Conservation (phyloP, 2,888 invertebrate species). For the Oscheius myriophilus region DNA sequence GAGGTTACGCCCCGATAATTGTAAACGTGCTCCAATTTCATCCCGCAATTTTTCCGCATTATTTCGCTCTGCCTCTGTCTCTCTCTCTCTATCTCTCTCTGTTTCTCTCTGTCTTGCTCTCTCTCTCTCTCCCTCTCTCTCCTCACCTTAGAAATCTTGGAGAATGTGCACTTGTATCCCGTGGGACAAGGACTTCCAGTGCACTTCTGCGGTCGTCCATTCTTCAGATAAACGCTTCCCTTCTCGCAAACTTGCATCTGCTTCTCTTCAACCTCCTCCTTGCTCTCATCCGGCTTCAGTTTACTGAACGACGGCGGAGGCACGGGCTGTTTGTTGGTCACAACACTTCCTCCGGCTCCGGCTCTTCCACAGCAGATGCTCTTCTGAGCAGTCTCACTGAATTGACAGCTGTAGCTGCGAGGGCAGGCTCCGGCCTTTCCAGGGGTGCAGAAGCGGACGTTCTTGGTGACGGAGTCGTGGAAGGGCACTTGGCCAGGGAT, state of each 20-base stretch:
- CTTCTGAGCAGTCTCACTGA: conserved; percentile 60
- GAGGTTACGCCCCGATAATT: too few relatives aligned
- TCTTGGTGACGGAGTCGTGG: conserved; percentile 56
- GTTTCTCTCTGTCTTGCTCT: too few relatives aligned
- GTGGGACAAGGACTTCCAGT: conserved; percentile 59
- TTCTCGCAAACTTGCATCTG: conserved; percentile 57
- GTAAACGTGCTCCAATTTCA: too few relatives aligned
- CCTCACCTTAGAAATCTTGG: conserved; percentile 44
- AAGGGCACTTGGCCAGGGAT: conserved; percentile 63
- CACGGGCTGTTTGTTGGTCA: conserved; percentile 7
- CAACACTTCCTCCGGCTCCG: conserved; percentile 5
- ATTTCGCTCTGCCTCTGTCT: too few relatives aligned
- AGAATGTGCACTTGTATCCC: conserved; percentile 66
- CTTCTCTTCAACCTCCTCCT: conserved; percentile 15
- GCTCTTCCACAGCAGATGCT: conserved; percentile 66
- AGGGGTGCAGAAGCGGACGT: conserved; percentile 63
- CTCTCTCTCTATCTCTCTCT: too few relatives aligned
- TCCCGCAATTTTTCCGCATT: too few relatives aligned
- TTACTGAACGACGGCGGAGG: conserved; percentile 6
- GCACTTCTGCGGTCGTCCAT: conserved; percentile 67
- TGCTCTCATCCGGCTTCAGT: conserved; percentile 12
- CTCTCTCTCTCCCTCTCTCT: too few relatives aligned
- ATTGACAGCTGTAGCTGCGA: conserved; percentile 64
- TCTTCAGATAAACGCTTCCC: conserved; percentile 61
- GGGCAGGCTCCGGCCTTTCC: conserved; percentile 47